A percentile compares a stretch with the other conserved stretches of the same genome.
Evolutionary conservation across 1,140 invertebrate genomes (phyloP).

Genomic region (Drosophila ambigua): DNA sequence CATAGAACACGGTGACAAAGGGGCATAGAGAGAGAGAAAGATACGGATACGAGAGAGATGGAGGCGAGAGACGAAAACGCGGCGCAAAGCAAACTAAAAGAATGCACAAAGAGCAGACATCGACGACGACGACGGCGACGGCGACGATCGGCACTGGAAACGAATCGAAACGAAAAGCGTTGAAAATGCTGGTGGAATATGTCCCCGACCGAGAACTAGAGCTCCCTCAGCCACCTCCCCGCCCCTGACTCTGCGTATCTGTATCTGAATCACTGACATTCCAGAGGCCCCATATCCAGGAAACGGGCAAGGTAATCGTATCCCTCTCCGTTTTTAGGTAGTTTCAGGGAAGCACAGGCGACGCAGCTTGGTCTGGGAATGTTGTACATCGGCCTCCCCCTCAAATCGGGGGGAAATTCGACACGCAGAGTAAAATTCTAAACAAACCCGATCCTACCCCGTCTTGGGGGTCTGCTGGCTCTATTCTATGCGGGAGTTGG

Average conservation of each 20-base stretch:
- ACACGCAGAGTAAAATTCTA: no score
- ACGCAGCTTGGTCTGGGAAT: no score
- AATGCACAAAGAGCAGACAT: constrained; percentile 71
- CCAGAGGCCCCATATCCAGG: no score
- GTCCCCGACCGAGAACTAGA: constrained; percentile 13
- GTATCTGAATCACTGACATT: no score
- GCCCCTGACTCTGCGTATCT: background rate
- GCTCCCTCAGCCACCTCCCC: background rate
- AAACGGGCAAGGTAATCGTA: no score
- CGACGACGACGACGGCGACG: constrained; percentile 44
- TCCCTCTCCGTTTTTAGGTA: no score
- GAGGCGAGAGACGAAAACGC: background rate
- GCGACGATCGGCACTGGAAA: constrained; percentile 54
- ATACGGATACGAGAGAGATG: constrained; percentile 20
- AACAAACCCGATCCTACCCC: no score
- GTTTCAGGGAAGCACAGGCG: no score
- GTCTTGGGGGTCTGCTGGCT: no score
- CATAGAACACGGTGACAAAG: constrained; percentile 33
- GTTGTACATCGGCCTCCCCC: no score
- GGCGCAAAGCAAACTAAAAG: constrained; percentile 70
- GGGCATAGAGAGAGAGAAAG: constrained; percentile 2
- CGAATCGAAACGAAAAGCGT: constrained; percentile 49
- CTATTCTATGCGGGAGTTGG: no score
- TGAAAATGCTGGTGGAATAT: constrained; percentile 51
- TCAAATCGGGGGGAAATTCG: no score